Base-by-base conservation (phyloP, 1,140 invertebrate species). In the Drosophila bocqueti region DNA sequence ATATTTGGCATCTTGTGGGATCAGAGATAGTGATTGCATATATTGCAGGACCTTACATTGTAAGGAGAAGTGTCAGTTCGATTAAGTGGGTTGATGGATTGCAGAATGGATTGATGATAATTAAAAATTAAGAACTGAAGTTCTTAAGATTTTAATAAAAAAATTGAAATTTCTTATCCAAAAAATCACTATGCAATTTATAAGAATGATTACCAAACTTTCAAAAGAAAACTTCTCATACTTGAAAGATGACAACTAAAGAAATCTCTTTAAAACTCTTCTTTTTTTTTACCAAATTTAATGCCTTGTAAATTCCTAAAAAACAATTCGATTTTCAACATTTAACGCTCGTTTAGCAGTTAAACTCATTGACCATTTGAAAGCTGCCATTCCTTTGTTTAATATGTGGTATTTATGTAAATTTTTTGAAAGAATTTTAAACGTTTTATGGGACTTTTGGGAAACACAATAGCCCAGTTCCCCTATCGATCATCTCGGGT, bases 401-500 rank as follows among this genome's bases (percentile, higher is more conserved):
- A 26, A 11, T n/a, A 31, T 68, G 10, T n/a, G 50, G 43, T 57
- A 68, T 69, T 78, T 69, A 69, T 77, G 74, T 77, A 40, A 58
- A 77, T 77, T 66, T 66, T 66, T 29, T 13, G 16, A 36, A 55
- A 66, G 71, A 75, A 75, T 75, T 76, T 66, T 52, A 77, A 77
- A 77, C 55, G 52, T 36, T 77, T 77, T 77, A 77, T 77, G 42
- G 65, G 45, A n/a, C 15, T 31, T 31, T 71, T 60, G 38, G 36
- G 57, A 69, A 77, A 77, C 52, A 45, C 43, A 62, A 77, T 78
- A 68, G 74, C 65, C 29, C 10, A 57, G 54, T 15, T 78, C 50
- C 43, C 75, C 74, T 69, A 78, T 78, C 75, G 75, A 78, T 78
- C 75, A 78, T 78, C 74, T 77, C 73, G 55, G 42, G 38, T 76